Percentiles rank a stretch among this genome's conserved stretches.
Evolutionary conservation across 2,797 vertebrate genomes (phyloP).

Genomic region (Luscinia luscinia): DNA sequence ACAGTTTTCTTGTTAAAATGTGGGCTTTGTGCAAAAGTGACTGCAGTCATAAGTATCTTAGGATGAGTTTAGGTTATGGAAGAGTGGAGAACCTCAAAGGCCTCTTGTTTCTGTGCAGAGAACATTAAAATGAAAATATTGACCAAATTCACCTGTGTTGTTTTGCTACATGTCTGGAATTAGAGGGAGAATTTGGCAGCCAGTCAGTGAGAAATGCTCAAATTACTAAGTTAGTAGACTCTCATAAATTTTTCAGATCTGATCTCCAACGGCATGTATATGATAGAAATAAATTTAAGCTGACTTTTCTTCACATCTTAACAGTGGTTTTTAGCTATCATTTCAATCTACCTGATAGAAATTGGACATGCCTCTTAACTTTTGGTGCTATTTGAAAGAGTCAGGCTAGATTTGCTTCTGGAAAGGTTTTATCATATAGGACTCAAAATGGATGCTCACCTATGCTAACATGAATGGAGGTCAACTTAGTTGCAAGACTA

Average conservation of each 20-base stretch:
- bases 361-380: background rate
- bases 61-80: conserved; percentile 9
- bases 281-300: background rate
- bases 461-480: background rate
- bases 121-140: background rate
- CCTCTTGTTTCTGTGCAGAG: background rate
- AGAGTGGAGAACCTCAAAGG: background rate
- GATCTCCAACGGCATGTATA: background rate
- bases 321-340: background rate
- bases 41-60: background rate
- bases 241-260: background rate
- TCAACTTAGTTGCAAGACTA: background rate
- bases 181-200: background rate
- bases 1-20: background rate
- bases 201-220: background rate
- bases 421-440: background rate
- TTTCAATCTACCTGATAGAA: background rate
- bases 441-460: background rate
- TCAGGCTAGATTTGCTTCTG: background rate
- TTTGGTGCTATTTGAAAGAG: background rate
- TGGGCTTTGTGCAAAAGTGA: background rate
- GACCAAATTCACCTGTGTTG: background rate
- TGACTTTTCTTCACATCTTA: background rate
- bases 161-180: conserved; percentile 1
- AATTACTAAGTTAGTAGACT: background rate